Conservation (phyloP, 2,113 vertebrate genomes). For the Piaya cayana region DNA sequence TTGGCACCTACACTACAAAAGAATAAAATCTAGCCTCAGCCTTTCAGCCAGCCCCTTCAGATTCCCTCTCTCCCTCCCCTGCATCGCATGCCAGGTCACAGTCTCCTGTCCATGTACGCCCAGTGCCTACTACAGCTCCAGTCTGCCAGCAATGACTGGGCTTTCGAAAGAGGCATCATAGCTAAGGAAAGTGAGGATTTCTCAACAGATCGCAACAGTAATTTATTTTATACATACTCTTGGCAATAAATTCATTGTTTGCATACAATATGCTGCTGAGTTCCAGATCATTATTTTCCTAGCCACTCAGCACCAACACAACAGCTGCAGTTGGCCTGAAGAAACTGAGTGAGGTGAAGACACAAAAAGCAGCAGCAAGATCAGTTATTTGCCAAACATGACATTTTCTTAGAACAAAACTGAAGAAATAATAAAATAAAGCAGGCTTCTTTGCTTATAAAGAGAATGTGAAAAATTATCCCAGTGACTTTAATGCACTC, state of each 20-base stretch:
- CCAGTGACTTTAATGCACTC: neutral
- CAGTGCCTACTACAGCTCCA: neutral
- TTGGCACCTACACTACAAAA: neutral
- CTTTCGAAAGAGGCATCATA: neutral
- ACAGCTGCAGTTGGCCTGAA: slow-evolving; percentile 6
- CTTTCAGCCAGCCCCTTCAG: neutral
- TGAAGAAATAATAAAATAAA: neutral
- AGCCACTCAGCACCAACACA: slow-evolving; percentile 44
- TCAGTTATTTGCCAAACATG: slow-evolving; percentile 39
- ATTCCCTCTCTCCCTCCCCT: neutral
- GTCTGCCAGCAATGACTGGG: neutral
- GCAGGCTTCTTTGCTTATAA: slow-evolving; percentile 25
- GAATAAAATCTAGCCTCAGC: neutral
- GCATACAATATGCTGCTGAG: slow-evolving; percentile 29
- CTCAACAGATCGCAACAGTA: neutral
- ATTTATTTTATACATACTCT: slow-evolving; percentile 42
- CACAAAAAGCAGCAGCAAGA: slow-evolving; percentile 24
- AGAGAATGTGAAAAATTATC: neutral
- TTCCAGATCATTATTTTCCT: slow-evolving; percentile 56
- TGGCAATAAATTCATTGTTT: slow-evolving; percentile 19
- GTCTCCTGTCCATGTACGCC: neutral
- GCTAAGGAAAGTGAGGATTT: slow-evolving; percentile 11
- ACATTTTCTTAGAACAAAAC: neutral
- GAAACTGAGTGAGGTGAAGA: slow-evolving; percentile 50
- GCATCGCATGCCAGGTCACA: rapidly evolving